These are phyloP conservation scores for Potorous gilbertii DNA, from an alignment of 2,797 vertebrate genomes.

Conservation along the genomic window DNA sequence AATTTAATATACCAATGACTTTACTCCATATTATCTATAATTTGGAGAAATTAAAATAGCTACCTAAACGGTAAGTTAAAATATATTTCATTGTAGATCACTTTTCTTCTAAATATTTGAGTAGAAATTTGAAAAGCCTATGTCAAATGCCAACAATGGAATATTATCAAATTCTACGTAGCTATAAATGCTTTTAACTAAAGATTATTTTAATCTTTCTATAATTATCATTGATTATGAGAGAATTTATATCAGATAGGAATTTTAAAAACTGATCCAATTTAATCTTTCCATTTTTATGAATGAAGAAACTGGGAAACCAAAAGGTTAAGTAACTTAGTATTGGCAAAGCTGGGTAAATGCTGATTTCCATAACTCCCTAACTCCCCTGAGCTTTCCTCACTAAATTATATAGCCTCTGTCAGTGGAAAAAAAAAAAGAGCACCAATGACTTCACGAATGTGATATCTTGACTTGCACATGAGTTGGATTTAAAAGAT, in stretches of 20 bases:
- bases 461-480: too few species aligned
- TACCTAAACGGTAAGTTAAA: conserved; percentile 4
- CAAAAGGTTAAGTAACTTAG: not conserved
- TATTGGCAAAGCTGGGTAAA: not conserved
- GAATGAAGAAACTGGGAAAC: conserved; percentile 14
- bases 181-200: not conserved
- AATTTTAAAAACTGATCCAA: conserved; percentile 5
- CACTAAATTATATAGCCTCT: not conserved
- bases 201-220: conserved; percentile 16
- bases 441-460: too few species aligned
- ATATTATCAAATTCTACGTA: conserved; percentile 22
- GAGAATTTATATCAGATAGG: conserved; percentile 4
- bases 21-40: conserved; percentile 15
- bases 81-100: not conserved
- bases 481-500: too few species aligned
- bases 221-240: not conserved
- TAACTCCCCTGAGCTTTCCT: not conserved
- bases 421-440: not conserved
- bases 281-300: conserved; percentile 16
- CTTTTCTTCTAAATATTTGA: not conserved
- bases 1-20: not conserved
- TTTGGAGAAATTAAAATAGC: conserved; percentile 3
- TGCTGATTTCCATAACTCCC: not conserved
- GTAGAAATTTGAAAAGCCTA: conserved; percentile 32
- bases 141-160: conserved; percentile 22